Evolutionary conservation across 1,140 invertebrate species (phyloP), one percentile per base, ranked within the genome.

Genomic region (Drosophila sechellia): DNA sequence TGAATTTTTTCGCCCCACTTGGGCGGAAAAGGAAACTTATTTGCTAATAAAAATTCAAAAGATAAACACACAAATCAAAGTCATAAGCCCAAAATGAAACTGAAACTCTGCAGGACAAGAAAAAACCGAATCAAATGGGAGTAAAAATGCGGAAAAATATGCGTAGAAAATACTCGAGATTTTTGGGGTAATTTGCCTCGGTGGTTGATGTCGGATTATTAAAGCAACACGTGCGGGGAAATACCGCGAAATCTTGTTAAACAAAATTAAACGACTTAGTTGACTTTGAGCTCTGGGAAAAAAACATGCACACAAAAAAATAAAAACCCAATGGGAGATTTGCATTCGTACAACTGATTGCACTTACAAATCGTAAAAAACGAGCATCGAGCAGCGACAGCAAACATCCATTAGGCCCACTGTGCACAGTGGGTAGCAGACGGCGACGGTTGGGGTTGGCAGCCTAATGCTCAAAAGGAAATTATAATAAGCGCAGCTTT

Each of bases 51-150:
- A 80, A 86, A 81, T 86, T 86, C 66, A 69, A 79, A 87, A 87
- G 81, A 76, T 76, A 90, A 85, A 81, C 72, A 87, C 81, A 90
- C 81, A 90, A 90, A 90, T 90, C 86, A 90, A 90, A 87, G 45
- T 68, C 66, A 74, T 77, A 68, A 72, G 69, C 63, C 65, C 43
- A 4, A 84, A 81, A 72, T 65, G 65, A 79, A 86, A 87, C 56
- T 63, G 83, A 87, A 74, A 73, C 64, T 57, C 15, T 15, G 52
- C 31, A 3, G 8, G 42, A 31, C 39, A 40, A 37, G 5, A 17
- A 39, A 39, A 53, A 45, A 35, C 10, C 31, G 48, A 68, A 35
- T 45, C 42, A 54, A 64, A 78, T 57, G 52, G 64, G 27, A 56
- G 43, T n/a, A 49, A 79, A 70, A 69, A 39, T 43, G 15, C 2